A percentile compares a stretch with the other conserved stretches of the same genome.
These are phyloP conservation scores for Drosophila putrida DNA, from an alignment of 2,888 invertebrate species.

Conservation along the genomic window DNA sequence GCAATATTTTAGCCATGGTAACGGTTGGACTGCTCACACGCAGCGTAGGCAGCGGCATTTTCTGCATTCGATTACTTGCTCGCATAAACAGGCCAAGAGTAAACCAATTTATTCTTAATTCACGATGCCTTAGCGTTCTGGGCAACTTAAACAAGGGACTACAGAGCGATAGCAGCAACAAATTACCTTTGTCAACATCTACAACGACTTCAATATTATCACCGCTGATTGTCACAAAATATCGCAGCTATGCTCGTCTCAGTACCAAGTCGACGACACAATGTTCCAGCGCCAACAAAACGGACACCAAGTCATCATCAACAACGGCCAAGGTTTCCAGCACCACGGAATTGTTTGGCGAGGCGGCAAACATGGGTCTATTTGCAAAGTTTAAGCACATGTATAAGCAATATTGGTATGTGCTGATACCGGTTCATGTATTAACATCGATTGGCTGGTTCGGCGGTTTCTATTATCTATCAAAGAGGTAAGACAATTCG, in stretches of 20 bases:
- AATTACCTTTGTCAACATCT: constrained; percentile 18
- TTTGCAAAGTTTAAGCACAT: constrained; percentile 95
- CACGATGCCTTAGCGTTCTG: constrained; percentile 46
- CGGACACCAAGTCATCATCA: constrained; percentile 70
- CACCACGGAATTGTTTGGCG: constrained; percentile 79
- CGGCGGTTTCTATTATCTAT: constrained; percentile 93
- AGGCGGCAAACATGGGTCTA: constrained; percentile 87
- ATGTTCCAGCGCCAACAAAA: constrained; percentile 60
- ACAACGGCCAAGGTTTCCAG: constrained; percentile 51
- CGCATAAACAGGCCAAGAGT: constrained; percentile 17
- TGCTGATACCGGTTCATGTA: constrained; percentile 96
- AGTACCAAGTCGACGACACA: constrained; percentile 63
- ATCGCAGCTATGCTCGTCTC: constrained; percentile 46
- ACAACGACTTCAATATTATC: constrained; percentile 36
- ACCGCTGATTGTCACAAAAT: constrained; percentile 43
- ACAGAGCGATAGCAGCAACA: constrained; percentile 10
- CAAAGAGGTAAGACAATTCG: constrained; percentile 89
- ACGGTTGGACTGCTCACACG: constrained; percentile 48
- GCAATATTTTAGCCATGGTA: constrained; percentile 37
- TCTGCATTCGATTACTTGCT: constrained; percentile 33
- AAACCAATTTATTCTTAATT: constrained; percentile 13
- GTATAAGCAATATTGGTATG: constrained; percentile 98
- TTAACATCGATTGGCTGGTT: constrained; percentile 96
- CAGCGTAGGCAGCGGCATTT: constrained; percentile 14
- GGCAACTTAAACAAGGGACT: constrained; percentile 7